phyloP scores from a whole-genome alignment of 2,888 invertebrate species.

The Rotaria macrura region DNA sequence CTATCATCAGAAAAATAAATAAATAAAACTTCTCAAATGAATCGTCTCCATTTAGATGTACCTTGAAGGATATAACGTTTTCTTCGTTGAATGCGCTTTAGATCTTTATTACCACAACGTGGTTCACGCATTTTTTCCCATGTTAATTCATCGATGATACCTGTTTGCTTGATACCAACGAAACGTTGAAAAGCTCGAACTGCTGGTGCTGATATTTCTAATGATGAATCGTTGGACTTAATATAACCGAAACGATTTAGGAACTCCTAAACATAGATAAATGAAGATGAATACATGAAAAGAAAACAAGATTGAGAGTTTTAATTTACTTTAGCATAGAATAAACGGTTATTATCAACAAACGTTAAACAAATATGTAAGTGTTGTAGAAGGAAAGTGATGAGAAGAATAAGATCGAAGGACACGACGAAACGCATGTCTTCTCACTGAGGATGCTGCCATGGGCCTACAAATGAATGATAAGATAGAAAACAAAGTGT shows the following conservation, averaged over 20 bases:
- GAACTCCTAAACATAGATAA: background rate
- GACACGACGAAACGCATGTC: conserved; percentile 1
- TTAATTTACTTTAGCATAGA: background rate
- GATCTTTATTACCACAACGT: conserved; percentile 7
- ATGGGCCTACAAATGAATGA: background rate
- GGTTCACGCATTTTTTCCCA: conserved; percentile 7
- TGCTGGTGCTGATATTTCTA: background rate
- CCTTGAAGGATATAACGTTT: conserved; percentile 12
- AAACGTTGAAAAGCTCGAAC: conserved; percentile 14
- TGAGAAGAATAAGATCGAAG: background rate
- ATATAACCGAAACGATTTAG: conserved; percentile 5
- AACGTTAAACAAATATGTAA: background rate
- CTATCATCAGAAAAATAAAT: background rate
- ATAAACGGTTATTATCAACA: background rate
- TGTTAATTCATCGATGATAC: background rate
- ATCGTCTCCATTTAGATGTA: background rate
- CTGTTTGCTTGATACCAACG: background rate
- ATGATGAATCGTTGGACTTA: background rate
- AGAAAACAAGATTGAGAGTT: background rate
- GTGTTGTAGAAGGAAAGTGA: background rate
- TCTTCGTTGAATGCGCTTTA: background rate
- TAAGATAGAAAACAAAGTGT: background rate
- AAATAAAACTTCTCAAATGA: too few species aligned
- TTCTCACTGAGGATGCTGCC: background rate
- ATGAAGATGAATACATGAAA: background rate